Conservation (phyloP, 1,140 invertebrate species). For the Venturia canescens region DNA sequence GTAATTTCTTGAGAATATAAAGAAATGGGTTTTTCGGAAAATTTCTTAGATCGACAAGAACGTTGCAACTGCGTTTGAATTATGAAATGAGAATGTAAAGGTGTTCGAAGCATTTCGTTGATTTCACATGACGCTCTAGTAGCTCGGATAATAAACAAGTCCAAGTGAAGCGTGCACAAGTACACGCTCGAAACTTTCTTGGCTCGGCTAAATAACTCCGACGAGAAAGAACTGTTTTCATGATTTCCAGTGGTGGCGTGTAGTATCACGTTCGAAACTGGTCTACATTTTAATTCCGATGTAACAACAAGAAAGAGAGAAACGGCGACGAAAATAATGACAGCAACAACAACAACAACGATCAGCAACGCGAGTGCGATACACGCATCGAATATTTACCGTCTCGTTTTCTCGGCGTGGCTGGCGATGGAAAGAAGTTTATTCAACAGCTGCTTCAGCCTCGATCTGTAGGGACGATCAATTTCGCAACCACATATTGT, state of each 20-base stretch:
- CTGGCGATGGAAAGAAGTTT: not conserved
- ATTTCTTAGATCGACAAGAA: not conserved
- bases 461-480: slow-evolving; percentile 26
- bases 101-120: not conserved
- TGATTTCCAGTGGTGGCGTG: not conserved
- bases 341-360: slow-evolving; percentile 12
- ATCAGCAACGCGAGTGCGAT: not conserved
- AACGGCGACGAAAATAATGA: not conserved
- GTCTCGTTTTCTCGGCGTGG: not conserved
- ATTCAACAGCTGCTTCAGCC: slow-evolving; percentile 8
- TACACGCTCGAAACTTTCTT: slow-evolving; percentile 28
- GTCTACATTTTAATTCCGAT: slow-evolving; percentile 27
- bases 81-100: not conserved
- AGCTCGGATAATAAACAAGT: slow-evolving; percentile 1
- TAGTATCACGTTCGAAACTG: slow-evolving; percentile 5
- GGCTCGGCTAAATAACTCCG: slow-evolving; percentile 20
- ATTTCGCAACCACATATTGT: slow-evolving; percentile 38
- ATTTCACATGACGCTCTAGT: not conserved
- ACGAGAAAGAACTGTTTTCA: not conserved
- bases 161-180: not conserved
- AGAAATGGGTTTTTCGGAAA: too few species aligned
- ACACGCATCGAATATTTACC: not conserved
- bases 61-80: not conserved
- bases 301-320: not conserved
- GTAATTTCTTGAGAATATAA: too few species aligned